Percentiles rank a stretch among this genome's conserved stretches.
Evolutionary conservation across 2,797 vertebrate genomes (phyloP).

Genomic region (Chlorospingus semifuscus): DNA sequence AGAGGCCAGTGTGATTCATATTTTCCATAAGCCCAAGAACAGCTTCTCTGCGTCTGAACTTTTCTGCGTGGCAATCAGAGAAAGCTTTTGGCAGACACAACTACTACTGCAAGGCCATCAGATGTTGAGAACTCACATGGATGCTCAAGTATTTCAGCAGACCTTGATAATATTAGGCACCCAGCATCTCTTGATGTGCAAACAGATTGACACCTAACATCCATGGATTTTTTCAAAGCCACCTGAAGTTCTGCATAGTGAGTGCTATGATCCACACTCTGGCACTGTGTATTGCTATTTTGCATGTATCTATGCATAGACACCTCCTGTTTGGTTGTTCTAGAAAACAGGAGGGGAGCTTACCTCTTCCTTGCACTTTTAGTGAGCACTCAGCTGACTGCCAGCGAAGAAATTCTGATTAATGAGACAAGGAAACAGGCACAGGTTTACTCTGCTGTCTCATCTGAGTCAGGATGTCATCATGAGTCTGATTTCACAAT

Average conservation of each 20-base stretch:
- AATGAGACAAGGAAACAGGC: not conserved
- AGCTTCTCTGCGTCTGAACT: not conserved
- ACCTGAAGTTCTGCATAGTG: not conserved
- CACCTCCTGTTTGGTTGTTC: not conserved
- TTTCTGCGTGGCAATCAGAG: not conserved
- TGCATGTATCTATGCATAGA: not conserved
- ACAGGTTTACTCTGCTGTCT: not conserved
- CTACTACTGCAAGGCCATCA: not conserved
- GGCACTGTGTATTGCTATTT: not conserved
- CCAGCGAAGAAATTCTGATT: not conserved
- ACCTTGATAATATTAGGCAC: not conserved
- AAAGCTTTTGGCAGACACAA: not conserved
- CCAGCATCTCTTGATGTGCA: not conserved
- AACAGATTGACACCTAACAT: not conserved
- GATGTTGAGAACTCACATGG: not conserved
- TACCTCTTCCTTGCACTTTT: not conserved
- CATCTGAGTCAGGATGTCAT: not conserved
- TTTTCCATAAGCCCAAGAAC: not conserved
- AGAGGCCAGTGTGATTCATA: not conserved
- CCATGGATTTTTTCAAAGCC: not conserved
- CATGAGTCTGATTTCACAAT: not conserved
- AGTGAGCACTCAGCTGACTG: not conserved
- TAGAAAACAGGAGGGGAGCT: not conserved
- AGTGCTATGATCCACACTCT: not conserved
- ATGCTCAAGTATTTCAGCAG: not conserved